These are phyloP conservation scores for Sphyrna mokarran DNA, from an alignment of 2,113 vertebrate species.

Conservation along the genomic window DNA sequence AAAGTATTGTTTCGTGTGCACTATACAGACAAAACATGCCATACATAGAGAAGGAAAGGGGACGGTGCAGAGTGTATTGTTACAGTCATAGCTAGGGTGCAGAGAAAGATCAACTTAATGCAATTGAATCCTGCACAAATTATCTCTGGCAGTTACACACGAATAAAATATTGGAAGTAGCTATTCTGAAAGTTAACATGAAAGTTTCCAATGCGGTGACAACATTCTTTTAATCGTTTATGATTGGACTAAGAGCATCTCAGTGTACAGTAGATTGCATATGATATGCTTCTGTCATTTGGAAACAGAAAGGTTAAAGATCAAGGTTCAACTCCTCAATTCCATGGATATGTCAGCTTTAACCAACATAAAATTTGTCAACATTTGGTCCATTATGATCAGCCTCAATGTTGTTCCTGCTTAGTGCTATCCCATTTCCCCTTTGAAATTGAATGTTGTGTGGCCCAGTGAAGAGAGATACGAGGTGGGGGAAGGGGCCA, in stretches of 20 bases:
- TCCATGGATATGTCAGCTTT: not conserved
- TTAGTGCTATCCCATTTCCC: not conserved
- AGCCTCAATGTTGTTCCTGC: not conserved
- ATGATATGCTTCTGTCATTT: not conserved
- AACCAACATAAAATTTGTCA: not conserved
- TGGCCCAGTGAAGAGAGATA: too few species aligned
- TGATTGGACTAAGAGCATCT: not conserved
- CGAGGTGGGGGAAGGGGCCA: too few species aligned
- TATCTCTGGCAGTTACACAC: too few species aligned
- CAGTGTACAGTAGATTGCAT: not conserved
- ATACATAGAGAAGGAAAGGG: too few species aligned
- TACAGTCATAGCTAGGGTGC: too few species aligned
- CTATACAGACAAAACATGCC: too few species aligned
- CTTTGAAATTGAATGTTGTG: not conserved
- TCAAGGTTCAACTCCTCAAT: not conserved
- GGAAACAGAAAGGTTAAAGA: not conserved
- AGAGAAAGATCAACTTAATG: too few species aligned
- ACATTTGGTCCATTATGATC: not conserved
- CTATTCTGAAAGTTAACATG: not conserved
- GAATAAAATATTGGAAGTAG: not conserved
- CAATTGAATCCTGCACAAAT: not conserved
- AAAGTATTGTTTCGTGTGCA: too few species aligned
- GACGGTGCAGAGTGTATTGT: too few species aligned
- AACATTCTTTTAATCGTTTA: not conserved
- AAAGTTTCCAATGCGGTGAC: not conserved